Evolutionary conservation across 1,140 invertebrate species (phyloP).

Genomic region (Heterodera carotae): DNA sequence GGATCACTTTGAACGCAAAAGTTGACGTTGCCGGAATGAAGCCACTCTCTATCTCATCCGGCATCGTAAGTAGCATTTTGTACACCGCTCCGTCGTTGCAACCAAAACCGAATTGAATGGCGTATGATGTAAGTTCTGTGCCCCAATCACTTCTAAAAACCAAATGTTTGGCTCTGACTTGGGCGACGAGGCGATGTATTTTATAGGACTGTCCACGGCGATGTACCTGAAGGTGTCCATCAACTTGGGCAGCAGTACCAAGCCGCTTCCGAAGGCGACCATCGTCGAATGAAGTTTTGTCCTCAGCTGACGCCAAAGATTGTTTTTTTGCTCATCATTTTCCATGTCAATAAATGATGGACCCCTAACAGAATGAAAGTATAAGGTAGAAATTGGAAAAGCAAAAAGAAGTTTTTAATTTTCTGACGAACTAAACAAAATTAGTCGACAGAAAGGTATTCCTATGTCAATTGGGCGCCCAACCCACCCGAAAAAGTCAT

Average conservation of each 20-base stretch:
- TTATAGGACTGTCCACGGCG: no score
- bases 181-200: no score
- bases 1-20: background rate
- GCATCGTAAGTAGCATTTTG: background rate
- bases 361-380: background rate
- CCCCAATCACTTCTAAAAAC: background rate
- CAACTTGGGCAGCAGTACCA: background rate
- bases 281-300: background rate
- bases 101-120: background rate
- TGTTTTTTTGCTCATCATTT: background rate
- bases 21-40: background rate
- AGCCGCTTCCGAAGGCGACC: background rate
- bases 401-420: no score
- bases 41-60: background rate
- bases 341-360: background rate
- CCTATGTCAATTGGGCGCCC: no score
- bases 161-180: no score
- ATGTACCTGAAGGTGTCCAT: background rate
- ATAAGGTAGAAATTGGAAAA: no score
- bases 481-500: no score
- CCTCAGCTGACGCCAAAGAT: background rate
- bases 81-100: background rate
- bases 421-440: no score
- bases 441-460: no score
- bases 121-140: background rate